Evolutionary conservation across 1,140 invertebrate species (phyloP).

Genomic region (Musca vetustissima): DNA sequence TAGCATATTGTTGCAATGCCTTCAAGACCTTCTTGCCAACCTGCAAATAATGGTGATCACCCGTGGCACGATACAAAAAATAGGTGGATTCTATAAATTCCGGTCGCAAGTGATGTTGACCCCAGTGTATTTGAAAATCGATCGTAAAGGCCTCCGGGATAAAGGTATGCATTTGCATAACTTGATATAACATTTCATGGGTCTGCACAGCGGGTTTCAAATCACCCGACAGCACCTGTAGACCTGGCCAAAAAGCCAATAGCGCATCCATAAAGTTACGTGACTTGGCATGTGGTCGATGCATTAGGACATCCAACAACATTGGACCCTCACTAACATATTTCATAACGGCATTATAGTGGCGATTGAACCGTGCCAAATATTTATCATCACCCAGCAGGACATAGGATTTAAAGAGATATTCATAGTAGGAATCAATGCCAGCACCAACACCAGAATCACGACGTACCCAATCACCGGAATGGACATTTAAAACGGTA

Average conservation of each 20-base stretch:
- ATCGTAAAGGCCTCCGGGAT: conserved; percentile 97
- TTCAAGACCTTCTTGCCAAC: conserved; percentile 91
- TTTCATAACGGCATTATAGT: conserved; percentile 98
- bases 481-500: conserved; percentile 93
- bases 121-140: conserved; percentile 97
- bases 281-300: conserved; percentile 91
- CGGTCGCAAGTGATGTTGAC: conserved; percentile 92
- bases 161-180: conserved; percentile 95
- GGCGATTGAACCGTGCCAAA: conserved; percentile 89
- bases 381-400: conserved; percentile 87
- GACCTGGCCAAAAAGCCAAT: conserved; percentile 96
- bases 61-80: conserved; percentile 92
- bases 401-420: conserved; percentile 92
- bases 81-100: conserved; percentile 99
- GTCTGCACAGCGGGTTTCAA: conserved; percentile 96
- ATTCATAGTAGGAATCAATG: conserved; percentile 99
- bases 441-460: conserved; percentile 98
- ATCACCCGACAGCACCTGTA: conserved; percentile 88
- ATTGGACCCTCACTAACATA: conserved; percentile 95
- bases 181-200: conserved; percentile 95
- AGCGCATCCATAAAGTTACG: conserved; percentile 97
- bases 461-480: conserved; percentile 93
- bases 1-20: conserved; percentile 84
- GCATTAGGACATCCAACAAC: conserved; percentile 98
- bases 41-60: conserved; percentile 92